Evolutionary conservation across 2,797 vertebrate species (phyloP).

Genomic region (Odontamblyopus lacepedii): DNA sequence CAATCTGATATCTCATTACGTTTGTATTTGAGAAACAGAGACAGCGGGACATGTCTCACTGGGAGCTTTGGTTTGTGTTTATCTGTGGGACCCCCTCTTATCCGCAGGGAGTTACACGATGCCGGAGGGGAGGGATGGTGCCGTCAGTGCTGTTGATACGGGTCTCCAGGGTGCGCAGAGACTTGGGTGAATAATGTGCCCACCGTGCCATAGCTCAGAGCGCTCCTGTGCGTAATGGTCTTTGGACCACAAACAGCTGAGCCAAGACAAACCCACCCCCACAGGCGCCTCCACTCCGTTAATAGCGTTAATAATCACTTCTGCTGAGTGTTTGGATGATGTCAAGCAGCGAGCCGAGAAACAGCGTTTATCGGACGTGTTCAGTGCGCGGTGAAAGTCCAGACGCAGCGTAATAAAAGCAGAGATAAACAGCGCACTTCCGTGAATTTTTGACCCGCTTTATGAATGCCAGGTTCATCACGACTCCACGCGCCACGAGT

Average conservation of each 20-base stretch:
- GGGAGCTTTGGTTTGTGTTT: not conserved
- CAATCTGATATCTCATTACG: not conserved
- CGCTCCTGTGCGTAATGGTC: constrained; percentile 1
- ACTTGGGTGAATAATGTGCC: not conserved
- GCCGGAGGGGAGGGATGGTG: not conserved
- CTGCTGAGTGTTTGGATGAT: not conserved
- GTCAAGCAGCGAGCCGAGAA: not conserved
- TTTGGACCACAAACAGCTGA: constrained; percentile 1
- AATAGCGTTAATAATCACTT: constrained; percentile 5
- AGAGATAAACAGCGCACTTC: not conserved
- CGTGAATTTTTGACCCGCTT: not conserved
- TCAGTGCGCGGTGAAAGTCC: constrained; percentile 2
- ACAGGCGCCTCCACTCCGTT: not conserved
- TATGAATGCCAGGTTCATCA: not conserved
- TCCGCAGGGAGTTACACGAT: too few relatives aligned
- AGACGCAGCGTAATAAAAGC: not conserved
- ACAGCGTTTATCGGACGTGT: not conserved
- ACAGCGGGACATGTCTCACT: too few relatives aligned
- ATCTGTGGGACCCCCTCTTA: not conserved
- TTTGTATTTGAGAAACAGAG: not conserved
- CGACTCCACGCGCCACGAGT: too few relatives aligned
- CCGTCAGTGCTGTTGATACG: not conserved
- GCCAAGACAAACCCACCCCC: not conserved
- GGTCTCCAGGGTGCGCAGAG: too few relatives aligned
- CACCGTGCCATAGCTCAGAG: not conserved